Conservation (phyloP, 2,888 invertebrate genomes). For the Petrolisthes manimaculis region DNA sequence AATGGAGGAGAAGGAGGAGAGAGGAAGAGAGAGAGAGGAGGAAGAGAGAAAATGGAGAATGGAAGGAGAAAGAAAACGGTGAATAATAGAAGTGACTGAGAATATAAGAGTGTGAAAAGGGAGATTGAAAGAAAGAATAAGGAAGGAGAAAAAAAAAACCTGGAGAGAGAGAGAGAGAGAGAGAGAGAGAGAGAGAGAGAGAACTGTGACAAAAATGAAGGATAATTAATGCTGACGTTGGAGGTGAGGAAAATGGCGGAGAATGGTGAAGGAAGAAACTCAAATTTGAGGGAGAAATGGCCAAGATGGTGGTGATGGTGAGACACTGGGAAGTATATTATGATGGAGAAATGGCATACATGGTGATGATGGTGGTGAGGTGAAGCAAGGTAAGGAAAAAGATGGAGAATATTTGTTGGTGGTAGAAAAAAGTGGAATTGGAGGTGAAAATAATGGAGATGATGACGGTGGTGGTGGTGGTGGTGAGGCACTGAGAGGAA, state of each 20-base stretch:
- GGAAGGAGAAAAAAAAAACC: not conserved
- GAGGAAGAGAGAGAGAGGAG: not conserved
- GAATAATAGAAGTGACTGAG: not conserved
- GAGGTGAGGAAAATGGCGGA: conserved; percentile 4
- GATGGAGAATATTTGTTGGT: too few species aligned
- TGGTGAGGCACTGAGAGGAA: not conserved
- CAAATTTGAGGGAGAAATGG: too few species aligned
- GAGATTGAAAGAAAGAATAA: not conserved
- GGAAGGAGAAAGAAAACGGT: not conserved
- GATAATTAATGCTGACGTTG: not conserved
- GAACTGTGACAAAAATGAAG: not conserved
- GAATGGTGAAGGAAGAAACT: not conserved
- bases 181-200: too few species aligned
- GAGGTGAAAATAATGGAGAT: not conserved
- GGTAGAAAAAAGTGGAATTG: too few species aligned
- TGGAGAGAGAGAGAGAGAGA: not conserved
- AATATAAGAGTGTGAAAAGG: not conserved
- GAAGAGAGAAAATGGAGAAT: not conserved
- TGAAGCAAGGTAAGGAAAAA: too few species aligned
- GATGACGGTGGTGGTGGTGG: not conserved
- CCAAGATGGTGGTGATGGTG: not conserved
- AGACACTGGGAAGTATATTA: too few species aligned
- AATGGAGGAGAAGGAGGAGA: too few species aligned
- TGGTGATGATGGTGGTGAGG: not conserved
- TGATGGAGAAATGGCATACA: too few species aligned